Conservation (phyloP, 2,113 vertebrate genomes). For the Taxidea taxus region DNA sequence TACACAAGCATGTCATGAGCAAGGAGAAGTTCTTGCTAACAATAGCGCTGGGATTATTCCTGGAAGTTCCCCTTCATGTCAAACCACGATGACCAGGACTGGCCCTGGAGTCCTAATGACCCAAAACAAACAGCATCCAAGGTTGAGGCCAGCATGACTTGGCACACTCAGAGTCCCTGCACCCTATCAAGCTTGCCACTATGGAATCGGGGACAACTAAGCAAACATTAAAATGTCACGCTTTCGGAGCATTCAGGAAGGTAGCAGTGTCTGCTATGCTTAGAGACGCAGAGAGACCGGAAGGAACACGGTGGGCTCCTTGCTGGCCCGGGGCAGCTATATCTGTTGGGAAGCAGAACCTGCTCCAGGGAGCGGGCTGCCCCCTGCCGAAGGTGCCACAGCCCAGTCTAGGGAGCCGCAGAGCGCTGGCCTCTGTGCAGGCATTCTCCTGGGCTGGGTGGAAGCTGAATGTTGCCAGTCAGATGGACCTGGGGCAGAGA, state of each 20-base stretch:
- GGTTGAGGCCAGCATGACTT: fast-evolving
- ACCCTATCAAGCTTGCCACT: background rate
- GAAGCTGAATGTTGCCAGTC: background rate
- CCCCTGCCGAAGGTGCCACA: background rate
- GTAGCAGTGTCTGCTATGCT: background rate
- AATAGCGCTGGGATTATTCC: background rate
- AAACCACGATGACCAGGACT: background rate
- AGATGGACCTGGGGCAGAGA: background rate
- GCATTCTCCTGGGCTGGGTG: background rate
- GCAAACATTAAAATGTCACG: background rate
- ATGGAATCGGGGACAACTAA: background rate
- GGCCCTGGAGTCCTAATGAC: background rate
- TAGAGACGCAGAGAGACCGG: background rate
- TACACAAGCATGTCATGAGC: background rate
- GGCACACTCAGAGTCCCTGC: background rate
- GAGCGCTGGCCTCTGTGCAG: background rate
- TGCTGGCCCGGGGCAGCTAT: fast-evolving
- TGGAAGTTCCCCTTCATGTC: background rate
- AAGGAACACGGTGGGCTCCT: background rate
- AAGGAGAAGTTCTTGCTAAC: background rate
- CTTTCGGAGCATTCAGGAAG: background rate
- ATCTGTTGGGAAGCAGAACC: background rate
- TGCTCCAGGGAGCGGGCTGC: too few species aligned
- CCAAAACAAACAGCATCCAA: background rate
- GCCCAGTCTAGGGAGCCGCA: background rate